Percentiles rank a stretch among this genome's conserved stretches.
phyloP scores from a whole-genome alignment of 2,888 invertebrate genomes.

The Cerceris rybyensis region DNA sequence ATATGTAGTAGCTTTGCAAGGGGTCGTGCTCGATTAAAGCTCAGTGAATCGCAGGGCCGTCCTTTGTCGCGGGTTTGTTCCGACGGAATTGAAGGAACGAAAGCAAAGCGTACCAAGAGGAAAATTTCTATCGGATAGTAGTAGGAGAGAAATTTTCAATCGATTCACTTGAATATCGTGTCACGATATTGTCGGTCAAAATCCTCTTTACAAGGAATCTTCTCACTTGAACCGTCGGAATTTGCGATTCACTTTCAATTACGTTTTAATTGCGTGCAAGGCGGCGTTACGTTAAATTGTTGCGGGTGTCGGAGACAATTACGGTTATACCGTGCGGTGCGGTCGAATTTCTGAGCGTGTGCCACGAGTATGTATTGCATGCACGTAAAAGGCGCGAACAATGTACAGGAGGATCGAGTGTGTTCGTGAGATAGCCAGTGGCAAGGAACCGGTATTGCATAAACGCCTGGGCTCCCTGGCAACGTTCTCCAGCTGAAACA shows the following conservation, averaged over 20 bases:
- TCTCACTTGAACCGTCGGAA: no score
- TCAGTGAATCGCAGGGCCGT: slow-evolving; percentile 41
- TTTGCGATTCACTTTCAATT: no score
- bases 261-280: no score
- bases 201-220: background rate
- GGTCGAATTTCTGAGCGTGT: no score
- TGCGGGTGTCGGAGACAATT: no score
- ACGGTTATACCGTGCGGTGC: no score
- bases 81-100: slow-evolving; percentile 3
- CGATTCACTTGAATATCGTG: background rate
- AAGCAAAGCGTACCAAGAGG: slow-evolving; percentile 20
- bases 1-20: slow-evolving; percentile 23
- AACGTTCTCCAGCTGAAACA: slow-evolving; percentile 45
- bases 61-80: slow-evolving; percentile 48
- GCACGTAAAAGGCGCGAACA: slow-evolving; percentile 16
- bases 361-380: background rate
- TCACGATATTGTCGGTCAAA: background rate
- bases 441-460: slow-evolving; percentile 44
- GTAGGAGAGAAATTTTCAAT: background rate
- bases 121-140: slow-evolving; percentile 1
- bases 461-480: slow-evolving; percentile 46
- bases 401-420: slow-evolving; percentile 20
- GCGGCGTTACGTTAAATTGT: no score
- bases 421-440: slow-evolving; percentile 20
- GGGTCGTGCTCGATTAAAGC: slow-evolving; percentile 53